Conservation (phyloP, 2,888 invertebrate species). For the Mesoligia furuncula region DNA sequence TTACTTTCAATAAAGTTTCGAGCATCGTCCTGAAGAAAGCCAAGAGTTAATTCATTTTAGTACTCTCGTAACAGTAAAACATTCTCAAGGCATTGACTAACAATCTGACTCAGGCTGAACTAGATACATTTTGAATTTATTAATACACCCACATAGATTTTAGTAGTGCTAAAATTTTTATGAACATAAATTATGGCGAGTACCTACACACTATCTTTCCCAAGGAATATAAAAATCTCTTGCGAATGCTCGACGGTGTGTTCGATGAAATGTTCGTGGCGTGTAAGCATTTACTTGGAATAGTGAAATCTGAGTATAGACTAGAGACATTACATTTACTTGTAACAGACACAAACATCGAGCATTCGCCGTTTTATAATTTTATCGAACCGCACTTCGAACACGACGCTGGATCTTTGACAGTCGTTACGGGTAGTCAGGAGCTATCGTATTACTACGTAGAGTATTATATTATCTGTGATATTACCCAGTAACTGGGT, state of each 20-base stretch:
- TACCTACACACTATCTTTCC: neutral
- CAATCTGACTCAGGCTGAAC: constrained; percentile 40
- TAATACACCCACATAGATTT: constrained; percentile 31
- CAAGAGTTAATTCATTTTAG: constrained; percentile 38
- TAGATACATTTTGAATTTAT: constrained; percentile 45
- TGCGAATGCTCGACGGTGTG: neutral
- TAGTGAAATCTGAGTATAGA: no score
- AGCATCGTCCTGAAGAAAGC: constrained; percentile 20
- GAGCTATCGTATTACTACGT: no score
- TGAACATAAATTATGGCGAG: constrained; percentile 15
- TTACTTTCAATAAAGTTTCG: constrained; percentile 23
- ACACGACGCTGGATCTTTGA: no score
- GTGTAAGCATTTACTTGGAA: neutral
- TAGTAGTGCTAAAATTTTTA: constrained; percentile 35
- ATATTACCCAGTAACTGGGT: no score
- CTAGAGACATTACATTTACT: no score
- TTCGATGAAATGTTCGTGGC: neutral
- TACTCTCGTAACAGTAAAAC: constrained; percentile 40
- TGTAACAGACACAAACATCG: no score
- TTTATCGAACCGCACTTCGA: no score
- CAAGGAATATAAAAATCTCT: neutral
- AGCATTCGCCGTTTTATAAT: no score
- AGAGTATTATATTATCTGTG: no score
- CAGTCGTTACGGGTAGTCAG: no score
- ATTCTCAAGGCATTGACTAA: constrained; percentile 26